These are phyloP conservation scores for Callipepla californica DNA, from an alignment of 2,113 vertebrate genomes.

Conservation along the genomic window DNA sequence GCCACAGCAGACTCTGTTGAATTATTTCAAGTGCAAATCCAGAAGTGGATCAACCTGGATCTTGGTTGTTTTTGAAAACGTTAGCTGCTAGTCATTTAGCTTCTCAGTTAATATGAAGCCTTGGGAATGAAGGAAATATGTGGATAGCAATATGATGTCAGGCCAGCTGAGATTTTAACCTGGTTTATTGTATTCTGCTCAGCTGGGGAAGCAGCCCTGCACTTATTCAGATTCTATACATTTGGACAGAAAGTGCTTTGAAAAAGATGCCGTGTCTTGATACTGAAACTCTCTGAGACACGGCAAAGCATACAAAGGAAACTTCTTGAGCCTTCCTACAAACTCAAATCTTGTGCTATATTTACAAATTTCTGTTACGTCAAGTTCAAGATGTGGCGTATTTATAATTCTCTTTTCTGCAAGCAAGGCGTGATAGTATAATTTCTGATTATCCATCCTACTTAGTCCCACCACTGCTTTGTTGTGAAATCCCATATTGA, in stretches of 20 bases:
- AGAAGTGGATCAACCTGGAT: neutral
- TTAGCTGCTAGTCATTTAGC: neutral
- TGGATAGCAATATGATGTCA: neutral
- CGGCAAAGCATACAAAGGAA: neutral
- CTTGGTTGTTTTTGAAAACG: neutral
- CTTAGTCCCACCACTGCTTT: neutral
- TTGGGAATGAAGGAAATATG: neutral
- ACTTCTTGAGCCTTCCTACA: neutral
- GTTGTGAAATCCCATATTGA: neutral
- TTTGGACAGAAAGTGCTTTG: neutral
- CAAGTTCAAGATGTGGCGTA: neutral
- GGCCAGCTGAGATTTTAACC: neutral
- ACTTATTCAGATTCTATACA: neutral
- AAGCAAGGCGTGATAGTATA: neutral
- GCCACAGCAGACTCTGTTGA: neutral
- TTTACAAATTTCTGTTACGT: neutral
- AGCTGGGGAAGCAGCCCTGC: neutral
- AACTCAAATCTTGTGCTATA: neutral
- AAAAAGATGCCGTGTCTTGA: neutral
- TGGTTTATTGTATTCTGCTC: neutral
- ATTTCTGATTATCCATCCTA: neutral
- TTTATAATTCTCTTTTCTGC: neutral
- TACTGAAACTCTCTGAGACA: neutral
- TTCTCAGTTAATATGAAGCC: neutral
- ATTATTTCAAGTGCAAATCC: neutral